phyloP scores from a whole-genome alignment of 1,140 invertebrate species.

The Spodoptera litura region DNA sequence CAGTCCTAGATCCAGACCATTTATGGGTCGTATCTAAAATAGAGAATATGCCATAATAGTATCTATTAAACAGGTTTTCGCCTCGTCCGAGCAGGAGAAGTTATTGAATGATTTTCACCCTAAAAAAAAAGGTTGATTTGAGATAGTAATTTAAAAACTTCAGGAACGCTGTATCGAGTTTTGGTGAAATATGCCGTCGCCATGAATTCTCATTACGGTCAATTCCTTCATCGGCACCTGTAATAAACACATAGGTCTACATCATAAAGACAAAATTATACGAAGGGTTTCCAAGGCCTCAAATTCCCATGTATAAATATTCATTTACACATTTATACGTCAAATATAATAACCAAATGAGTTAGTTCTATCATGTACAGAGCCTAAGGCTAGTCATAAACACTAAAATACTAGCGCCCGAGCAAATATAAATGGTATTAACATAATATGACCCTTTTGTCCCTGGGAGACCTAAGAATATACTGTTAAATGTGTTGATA shows the following conservation, averaged over 20 bases:
- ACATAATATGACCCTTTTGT: constrained; percentile 14
- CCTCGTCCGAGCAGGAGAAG: too few species aligned
- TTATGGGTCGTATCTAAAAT: too few species aligned
- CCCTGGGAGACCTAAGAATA: neutral
- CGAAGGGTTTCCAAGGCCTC: neutral
- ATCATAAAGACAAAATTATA: neutral
- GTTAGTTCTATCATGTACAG: neutral
- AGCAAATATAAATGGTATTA: constrained; percentile 7
- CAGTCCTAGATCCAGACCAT: too few species aligned
- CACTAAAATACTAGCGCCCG: constrained; percentile 1
- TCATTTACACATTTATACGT: neutral
- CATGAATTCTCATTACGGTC: too few species aligned
- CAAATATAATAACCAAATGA: constrained; percentile 20
- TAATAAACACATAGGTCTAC: neutral
- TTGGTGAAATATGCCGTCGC: too few species aligned
- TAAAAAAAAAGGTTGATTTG: too few species aligned
- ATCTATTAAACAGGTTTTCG: too few species aligned
- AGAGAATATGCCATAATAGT: too few species aligned
- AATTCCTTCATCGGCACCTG: too few species aligned
- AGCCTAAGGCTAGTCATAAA: neutral
- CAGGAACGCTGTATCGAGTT: too few species aligned
- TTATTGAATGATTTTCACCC: too few species aligned
- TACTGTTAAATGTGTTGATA: neutral
- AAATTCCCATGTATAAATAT: neutral
- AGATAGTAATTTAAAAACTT: too few species aligned